Percentiles rank a stretch among this genome's conserved stretches.
phyloP scores from a whole-genome alignment of 2,797 vertebrate genomes.

The Nasua narica region DNA sequence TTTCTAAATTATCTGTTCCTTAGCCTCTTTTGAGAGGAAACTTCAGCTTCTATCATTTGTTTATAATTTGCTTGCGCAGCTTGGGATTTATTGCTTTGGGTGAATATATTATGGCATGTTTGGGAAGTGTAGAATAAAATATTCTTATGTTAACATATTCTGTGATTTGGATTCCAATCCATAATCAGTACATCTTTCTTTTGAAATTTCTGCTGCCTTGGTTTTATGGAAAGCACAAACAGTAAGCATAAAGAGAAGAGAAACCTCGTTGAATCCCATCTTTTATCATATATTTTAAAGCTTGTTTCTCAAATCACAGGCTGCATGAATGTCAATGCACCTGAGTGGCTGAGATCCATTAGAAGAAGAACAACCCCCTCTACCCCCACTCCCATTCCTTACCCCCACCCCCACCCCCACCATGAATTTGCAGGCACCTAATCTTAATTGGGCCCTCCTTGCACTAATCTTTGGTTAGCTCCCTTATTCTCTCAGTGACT shows the following conservation, averaged over 20 bases:
- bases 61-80: constrained; percentile 63
- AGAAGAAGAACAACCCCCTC: not conserved
- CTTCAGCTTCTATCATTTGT: constrained; percentile 63
- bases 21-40: constrained; percentile 67
- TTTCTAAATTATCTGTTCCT: constrained; percentile 73
- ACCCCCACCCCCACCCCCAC: rapidly evolving
- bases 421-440: not conserved
- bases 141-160: constrained; percentile 67
- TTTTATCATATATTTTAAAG: not conserved
- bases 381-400: too few relatives aligned
- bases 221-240: constrained; percentile 60
- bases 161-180: constrained; percentile 69
- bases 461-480: not conserved
- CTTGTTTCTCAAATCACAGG: not conserved
- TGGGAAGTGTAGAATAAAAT: constrained; percentile 65
- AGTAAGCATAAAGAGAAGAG: constrained; percentile 8
- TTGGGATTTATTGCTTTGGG: constrained; percentile 63
- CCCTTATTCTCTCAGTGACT: not conserved
- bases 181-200: constrained; percentile 68
- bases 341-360: not conserved
- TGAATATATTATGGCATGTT: constrained; percentile 71
- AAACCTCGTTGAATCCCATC: not conserved
- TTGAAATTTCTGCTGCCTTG: constrained; percentile 57
- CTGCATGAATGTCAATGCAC: not conserved
- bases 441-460: not conserved